Evolutionary conservation across 2,797 vertebrate genomes (phyloP).

Genomic region (Phataginus tricuspis): DNA sequence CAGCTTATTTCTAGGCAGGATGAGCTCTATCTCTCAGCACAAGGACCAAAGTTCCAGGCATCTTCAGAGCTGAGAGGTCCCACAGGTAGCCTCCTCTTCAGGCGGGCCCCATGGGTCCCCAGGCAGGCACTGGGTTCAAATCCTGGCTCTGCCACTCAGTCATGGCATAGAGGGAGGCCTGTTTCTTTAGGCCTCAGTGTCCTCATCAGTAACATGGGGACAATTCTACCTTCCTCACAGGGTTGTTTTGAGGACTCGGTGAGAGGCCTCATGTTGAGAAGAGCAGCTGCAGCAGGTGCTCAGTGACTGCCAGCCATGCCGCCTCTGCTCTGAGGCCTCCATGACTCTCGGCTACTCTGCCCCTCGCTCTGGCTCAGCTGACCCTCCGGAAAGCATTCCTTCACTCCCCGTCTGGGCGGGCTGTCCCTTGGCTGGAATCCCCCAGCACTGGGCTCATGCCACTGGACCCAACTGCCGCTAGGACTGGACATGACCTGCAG

Average conservation of each 20-base stretch:
- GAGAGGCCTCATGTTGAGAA: background rate
- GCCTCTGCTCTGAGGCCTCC: background rate
- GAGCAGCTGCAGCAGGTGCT: background rate
- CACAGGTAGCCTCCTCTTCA: background rate
- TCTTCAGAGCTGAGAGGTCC: background rate
- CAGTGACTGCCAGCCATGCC: too few relatives aligned
- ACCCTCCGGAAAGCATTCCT: background rate
- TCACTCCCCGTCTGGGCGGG: background rate
- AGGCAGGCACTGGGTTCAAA: background rate
- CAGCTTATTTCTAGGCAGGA: background rate
- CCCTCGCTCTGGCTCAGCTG: background rate
- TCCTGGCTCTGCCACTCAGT: background rate
- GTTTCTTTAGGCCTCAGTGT: background rate
- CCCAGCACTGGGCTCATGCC: rapidly evolving
- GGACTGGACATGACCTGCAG: rapidly evolving
- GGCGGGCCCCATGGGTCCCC: background rate
- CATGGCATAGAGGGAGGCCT: background rate
- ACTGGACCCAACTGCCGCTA: background rate
- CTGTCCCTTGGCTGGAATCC: background rate
- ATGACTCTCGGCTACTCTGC: background rate
- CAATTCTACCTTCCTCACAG: background rate
- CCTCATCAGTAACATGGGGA: background rate
- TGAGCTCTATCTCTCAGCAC: background rate
- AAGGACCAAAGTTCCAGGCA: background rate
- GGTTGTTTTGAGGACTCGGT: background rate